A percentile compares a stretch with the other conserved stretches of the same genome.
phyloP scores from a whole-genome alignment of 1,140 invertebrate species.

The Brachionus plicatilis region DNA sequence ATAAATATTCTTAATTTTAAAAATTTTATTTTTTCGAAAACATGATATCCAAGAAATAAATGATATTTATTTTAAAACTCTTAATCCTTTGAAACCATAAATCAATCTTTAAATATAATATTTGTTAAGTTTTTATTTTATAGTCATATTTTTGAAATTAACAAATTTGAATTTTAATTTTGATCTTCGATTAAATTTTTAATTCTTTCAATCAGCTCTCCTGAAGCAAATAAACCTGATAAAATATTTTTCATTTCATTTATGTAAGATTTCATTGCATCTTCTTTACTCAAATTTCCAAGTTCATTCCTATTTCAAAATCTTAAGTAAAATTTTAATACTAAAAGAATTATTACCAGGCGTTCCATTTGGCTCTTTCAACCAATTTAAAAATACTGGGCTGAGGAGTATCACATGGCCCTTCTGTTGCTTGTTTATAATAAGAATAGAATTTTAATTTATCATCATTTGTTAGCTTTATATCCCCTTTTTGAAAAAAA shows the following conservation, averaged over 20 bases:
- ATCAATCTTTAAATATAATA: background rate
- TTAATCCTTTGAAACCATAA: background rate
- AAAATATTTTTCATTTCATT: constrained; percentile 27
- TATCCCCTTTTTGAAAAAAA: background rate
- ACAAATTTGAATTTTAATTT: background rate
- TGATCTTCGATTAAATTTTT: background rate
- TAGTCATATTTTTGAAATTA: background rate
- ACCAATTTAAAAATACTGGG: constrained; percentile 87
- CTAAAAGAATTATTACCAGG: background rate
- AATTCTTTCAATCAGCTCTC: background rate
- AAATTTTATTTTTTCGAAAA: too few species aligned
- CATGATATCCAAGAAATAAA: too few species aligned
- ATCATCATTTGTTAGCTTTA: constrained; percentile 82
- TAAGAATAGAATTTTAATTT: constrained; percentile 88
- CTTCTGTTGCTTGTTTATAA: constrained; percentile 88
- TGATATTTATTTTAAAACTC: too few species aligned
- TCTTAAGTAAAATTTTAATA: background rate
- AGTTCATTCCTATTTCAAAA: background rate
- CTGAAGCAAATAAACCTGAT: background rate
- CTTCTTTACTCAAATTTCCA: constrained; percentile 20
- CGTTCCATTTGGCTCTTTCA: constrained; percentile 73
- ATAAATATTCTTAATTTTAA: too few species aligned
- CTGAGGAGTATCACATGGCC: constrained; percentile 69
- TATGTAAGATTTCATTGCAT: constrained; percentile 31
- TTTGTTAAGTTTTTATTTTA: background rate